phyloP scores from a whole-genome alignment of 2,888 invertebrate species.

The Abrostola tripartita region DNA sequence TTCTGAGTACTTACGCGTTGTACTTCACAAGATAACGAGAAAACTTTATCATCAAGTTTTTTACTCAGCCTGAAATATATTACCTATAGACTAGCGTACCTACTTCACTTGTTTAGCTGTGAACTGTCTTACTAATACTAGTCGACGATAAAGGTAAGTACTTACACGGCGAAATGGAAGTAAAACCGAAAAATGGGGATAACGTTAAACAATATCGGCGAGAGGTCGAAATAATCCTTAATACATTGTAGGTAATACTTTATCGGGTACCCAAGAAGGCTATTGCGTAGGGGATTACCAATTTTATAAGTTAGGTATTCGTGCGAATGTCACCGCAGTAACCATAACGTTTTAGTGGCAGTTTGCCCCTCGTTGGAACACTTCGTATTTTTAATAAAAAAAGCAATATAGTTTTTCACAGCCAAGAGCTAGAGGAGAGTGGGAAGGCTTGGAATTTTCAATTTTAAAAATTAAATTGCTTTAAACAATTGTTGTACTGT shows the following conservation, averaged over 20 bases:
- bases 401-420: conserved; percentile 82
- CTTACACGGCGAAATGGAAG: conserved; percentile 46
- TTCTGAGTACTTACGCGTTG: conserved; percentile 52
- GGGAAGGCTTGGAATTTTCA: conserved; percentile 74
- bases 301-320: conserved; percentile 86
- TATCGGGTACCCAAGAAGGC: conserved; percentile 70
- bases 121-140: conserved; percentile 16
- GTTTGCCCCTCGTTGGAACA: conserved; percentile 83
- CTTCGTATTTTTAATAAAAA: conserved; percentile 85
- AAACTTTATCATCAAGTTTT: conserved; percentile 55
- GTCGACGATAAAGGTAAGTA: conserved; percentile 31
- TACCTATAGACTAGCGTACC: conserved; percentile 18
- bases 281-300: conserved; percentile 75
- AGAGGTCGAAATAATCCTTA: conserved; percentile 71
- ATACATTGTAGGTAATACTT: conserved; percentile 73
- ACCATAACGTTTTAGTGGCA: conserved; percentile 86
- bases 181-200: conserved; percentile 60
- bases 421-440: conserved; percentile 62
- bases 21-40: conserved; percentile 55
- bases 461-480: conserved; percentile 75
- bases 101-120: conserved; percentile 16
- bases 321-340: conserved; percentile 84
- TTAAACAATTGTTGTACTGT: conserved; percentile 50
- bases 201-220: conserved; percentile 68
- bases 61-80: conserved; percentile 33